A percentile compares a stretch with the other conserved stretches of the same genome.
Conservation (phyloP, 2,888 invertebrate species). For the Artemia sinica region DNA sequence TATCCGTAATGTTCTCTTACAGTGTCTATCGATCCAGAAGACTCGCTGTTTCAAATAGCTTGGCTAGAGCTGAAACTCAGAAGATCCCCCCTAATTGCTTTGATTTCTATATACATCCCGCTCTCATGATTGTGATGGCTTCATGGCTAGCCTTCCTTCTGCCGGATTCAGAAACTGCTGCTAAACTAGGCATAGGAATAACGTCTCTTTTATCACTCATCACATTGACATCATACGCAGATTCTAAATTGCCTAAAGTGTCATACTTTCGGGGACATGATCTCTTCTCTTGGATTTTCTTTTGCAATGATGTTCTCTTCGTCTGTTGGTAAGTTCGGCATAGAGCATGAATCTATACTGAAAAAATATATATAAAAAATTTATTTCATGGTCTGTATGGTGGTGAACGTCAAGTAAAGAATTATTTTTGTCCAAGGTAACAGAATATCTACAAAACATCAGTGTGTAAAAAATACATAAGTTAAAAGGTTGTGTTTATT, state of each 20-base stretch:
- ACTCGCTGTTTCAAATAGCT: neutral
- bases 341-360: no score
- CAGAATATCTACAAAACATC: no score
- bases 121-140: neutral
- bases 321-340: neutral
- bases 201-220: neutral
- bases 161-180: neutral
- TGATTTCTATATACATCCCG: neutral
- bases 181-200: neutral
- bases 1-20: no score
- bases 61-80: neutral
- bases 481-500: no score
- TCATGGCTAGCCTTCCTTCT: neutral
- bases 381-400: no score
- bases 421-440: no score
- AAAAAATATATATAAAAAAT: no score
- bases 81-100: neutral
- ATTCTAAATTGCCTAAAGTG: neutral
- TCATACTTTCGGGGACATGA: neutral
- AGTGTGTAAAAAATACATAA: no score
- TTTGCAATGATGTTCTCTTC: neutral
- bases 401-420: no score
- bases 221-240: neutral
- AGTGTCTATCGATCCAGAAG: no score
- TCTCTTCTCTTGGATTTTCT: neutral